A percentile compares a stretch with the other conserved stretches of the same genome.
These are phyloP conservation scores for Chirona hameri DNA, from an alignment of 2,888 invertebrate species.

Conservation along the genomic window DNA sequence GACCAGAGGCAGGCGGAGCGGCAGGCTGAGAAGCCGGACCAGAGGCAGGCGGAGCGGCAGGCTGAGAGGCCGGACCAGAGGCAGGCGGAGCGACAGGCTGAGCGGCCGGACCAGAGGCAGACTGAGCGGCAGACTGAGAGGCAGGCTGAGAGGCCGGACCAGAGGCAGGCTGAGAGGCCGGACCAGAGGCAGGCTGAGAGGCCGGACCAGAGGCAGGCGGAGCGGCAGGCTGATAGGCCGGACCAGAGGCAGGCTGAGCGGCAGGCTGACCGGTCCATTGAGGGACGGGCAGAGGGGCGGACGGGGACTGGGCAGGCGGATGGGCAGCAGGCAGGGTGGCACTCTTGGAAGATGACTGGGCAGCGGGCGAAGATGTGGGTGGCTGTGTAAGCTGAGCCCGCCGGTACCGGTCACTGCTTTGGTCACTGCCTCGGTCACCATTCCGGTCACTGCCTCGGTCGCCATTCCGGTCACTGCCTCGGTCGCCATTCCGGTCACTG, in stretches of 20 bases:
- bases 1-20: not conserved
- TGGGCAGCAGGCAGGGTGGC: not conserved
- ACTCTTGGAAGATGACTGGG: not conserved
- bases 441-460: not conserved
- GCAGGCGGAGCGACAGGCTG: too few species aligned
- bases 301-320: not conserved
- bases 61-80: too few species aligned
- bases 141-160: too few species aligned
- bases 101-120: too few species aligned
- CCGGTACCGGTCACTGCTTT: not conserved
- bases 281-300: not conserved
- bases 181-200: too few species aligned
- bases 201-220: not conserved
- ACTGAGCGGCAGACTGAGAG: too few species aligned
- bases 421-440: not conserved
- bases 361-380: not conserved
- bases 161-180: too few species aligned
- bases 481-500: not conserved
- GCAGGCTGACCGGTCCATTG: not conserved
- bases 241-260: not conserved
- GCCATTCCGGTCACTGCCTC: not conserved
- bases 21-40: not conserved
- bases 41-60: not conserved
- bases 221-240: not conserved
- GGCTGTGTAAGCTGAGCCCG: too few species aligned